phyloP scores from a whole-genome alignment of 2,113 vertebrate genomes.

The Passerina amoena region DNA sequence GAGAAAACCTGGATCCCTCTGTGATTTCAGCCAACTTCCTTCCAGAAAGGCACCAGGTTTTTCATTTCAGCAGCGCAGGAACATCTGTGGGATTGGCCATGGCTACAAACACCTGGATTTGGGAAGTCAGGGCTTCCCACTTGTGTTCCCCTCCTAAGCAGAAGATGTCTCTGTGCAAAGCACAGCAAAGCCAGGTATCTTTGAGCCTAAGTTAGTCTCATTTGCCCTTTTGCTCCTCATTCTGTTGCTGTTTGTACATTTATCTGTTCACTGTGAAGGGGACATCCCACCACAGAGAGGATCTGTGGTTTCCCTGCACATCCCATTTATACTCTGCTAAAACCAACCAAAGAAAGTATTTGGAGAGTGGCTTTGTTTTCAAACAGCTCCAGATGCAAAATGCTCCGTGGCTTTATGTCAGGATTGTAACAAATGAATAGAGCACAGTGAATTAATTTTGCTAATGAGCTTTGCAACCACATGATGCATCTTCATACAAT shows the following conservation, averaged over 20 bases:
- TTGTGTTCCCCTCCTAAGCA: not conserved
- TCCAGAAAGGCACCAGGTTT: not conserved
- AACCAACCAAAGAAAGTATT: not conserved
- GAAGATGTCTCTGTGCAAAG: not conserved
- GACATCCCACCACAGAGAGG: not conserved
- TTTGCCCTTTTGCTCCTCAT: not conserved
- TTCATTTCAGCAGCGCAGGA: not conserved
- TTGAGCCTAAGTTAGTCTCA: not conserved
- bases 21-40: not conserved
- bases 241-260: not conserved
- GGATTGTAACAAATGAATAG: constrained; percentile 39
- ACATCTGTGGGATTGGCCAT: not conserved
- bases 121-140: not conserved
- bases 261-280: not conserved
- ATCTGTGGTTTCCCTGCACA: not conserved
- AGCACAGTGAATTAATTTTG: constrained; percentile 59
- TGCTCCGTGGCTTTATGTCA: constrained; percentile 13
- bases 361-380: constrained; percentile 3
- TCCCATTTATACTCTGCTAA: not conserved
- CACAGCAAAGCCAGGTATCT: not conserved
- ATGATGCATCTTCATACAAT: constrained; percentile 43
- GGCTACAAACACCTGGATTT: not conserved
- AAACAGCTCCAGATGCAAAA: constrained; percentile 33
- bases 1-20: not conserved
- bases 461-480: constrained; percentile 52